Base-by-base conservation (phyloP, 2,888 invertebrate species). In the Spilosoma lubricipeda region DNA sequence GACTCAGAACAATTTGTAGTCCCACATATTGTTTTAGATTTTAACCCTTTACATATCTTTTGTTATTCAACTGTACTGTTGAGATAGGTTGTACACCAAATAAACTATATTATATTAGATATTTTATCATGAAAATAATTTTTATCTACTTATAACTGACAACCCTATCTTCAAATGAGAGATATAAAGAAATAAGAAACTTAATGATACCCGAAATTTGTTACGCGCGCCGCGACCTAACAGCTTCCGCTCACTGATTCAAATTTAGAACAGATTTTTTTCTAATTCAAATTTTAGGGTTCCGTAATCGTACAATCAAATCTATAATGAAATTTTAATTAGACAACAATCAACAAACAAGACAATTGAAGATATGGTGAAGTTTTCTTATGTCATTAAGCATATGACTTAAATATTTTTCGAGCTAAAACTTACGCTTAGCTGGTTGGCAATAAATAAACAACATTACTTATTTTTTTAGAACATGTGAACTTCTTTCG, bases 201-300 rank as follows among this genome's bases (percentile, higher is more conserved):
- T 85, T 93, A 94, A 94, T 94, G 93, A 94, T 93, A 91, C 89
- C 89, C 87, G 81, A 87, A 87, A 94, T 95, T 94, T 94, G 95
- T 94, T 94, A 89, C 94, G 92, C 91, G 83, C 86, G 81, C 85
- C 86, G 83, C 87, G 85, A 87, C 80, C 83, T 83, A 83, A 82
- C 90, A 90, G 94, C 94, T 95, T 95, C 95, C 95, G 95, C 90
- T 93, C 93, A 88, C 86, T 84, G 88, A 93, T 93, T 93, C 91
- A 91, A 94, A 93, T 93, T 93, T 92, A 86, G 89, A 91, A 88
- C 86, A 88, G 82, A 89, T 88, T 89, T 89, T 91, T 89, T 86
- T 79, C 74, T 75, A 78, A 82, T 79, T 76, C 63, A 80, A 77
- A 81, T 83, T 85, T 81, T 85, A 81, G 82, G 85, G 84, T 80